Conservation (phyloP, 2,888 invertebrate genomes). For the Azorinus chamasolen region DNA sequence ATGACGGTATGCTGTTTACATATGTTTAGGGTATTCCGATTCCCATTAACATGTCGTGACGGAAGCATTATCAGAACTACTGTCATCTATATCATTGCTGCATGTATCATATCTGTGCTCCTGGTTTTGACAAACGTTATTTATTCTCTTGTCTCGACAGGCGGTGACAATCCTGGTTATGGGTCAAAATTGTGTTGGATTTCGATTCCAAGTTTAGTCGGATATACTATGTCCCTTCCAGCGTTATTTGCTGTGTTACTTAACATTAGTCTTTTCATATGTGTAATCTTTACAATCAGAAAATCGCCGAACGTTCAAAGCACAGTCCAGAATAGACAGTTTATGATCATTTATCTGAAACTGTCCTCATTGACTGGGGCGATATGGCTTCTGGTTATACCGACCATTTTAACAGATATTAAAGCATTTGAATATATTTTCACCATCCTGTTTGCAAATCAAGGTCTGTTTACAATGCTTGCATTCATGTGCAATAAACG, state of each 20-base stretch:
- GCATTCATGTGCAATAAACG: slow-evolving; percentile 9
- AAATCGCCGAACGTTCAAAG: not conserved
- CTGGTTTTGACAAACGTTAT: not conserved
- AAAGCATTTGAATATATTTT: slow-evolving; percentile 16
- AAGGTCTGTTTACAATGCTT: slow-evolving; percentile 2
- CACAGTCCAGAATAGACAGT: slow-evolving; percentile 7
- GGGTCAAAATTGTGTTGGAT: slow-evolving; percentile 5
- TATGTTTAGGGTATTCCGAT: slow-evolving; percentile 5
- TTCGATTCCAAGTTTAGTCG: not conserved
- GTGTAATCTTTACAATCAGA: not conserved
- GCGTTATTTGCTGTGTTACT: not conserved
- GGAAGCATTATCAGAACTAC: not conserved
- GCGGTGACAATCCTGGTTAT: not conserved
- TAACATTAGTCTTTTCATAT: slow-evolving; percentile 9
- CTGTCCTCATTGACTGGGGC: slow-evolving; percentile 10
- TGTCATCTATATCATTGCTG: not conserved
- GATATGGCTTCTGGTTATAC: slow-evolving; percentile 4
- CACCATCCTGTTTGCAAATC: slow-evolving; percentile 1
- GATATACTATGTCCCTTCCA: slow-evolving; percentile 6
- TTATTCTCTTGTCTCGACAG: not conserved
- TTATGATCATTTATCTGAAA: slow-evolving; percentile 14
- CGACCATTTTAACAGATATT: slow-evolving; percentile 4
- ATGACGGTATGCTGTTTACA: slow-evolving; percentile 9
- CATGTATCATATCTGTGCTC: not conserved
- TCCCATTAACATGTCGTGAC: not conserved